These are phyloP conservation scores for Hirudo medicinalis DNA, from an alignment of 1,140 invertebrate genomes.

Conservation along the genomic window DNA sequence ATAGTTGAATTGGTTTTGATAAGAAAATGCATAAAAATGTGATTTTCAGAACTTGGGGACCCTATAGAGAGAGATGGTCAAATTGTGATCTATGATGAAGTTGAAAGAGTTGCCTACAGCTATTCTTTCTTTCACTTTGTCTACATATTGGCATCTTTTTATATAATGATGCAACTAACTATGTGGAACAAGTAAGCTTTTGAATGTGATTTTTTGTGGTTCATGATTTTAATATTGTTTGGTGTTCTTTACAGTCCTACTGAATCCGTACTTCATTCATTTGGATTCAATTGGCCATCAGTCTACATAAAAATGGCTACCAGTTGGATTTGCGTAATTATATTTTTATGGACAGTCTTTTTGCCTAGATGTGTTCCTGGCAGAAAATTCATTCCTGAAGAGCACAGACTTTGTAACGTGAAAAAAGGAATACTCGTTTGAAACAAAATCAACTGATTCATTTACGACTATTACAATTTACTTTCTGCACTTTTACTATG, in stretches of 20 bases:
- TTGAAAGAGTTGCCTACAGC: slow-evolving; percentile 37
- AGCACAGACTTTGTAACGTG: background rate
- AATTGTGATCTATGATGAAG: slow-evolving; percentile 38
- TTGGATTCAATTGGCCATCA: slow-evolving; percentile 47
- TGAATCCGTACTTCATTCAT: slow-evolving; percentile 27
- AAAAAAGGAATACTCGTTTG: background rate
- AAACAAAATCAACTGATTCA: no score
- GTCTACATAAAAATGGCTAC: slow-evolving; percentile 98
- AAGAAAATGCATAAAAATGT: background rate
- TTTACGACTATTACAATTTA: no score
- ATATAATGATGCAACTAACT: slow-evolving; percentile 46
- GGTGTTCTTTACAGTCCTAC: slow-evolving; percentile 8
- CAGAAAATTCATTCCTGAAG: slow-evolving; percentile 56
- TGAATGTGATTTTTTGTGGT: background rate
- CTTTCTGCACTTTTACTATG: no score
- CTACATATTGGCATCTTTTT: slow-evolving; percentile 39
- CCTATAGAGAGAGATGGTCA: slow-evolving; percentile 34
- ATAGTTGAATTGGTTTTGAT: background rate
- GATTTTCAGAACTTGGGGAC: background rate
- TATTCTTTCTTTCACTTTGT: slow-evolving; percentile 44
- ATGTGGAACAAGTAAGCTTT: slow-evolving; percentile 42
- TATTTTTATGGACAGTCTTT: slow-evolving; percentile 84
- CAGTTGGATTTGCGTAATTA: slow-evolving; percentile 76
- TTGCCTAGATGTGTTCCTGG: slow-evolving; percentile 75
- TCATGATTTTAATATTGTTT: background rate